Conservation (phyloP, 2,888 invertebrate species). For the Aleiodes leptofemur region DNA sequence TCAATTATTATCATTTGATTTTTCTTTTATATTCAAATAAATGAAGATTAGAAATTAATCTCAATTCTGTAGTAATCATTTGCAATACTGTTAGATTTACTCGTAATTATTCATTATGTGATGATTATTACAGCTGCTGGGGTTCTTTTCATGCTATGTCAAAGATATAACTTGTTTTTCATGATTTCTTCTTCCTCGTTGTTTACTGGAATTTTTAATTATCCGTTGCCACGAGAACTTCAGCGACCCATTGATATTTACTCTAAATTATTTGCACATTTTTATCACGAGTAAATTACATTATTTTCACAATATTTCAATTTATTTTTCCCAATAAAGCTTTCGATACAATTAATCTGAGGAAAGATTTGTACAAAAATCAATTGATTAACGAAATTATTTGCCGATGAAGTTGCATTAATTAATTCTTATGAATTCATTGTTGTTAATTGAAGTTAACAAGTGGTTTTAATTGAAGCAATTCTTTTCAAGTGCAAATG, state of each 20-base stretch:
- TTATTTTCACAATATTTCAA: neutral
- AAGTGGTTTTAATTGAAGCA: too few species aligned
- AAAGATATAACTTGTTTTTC: neutral
- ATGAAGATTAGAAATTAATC: conserved; percentile 15
- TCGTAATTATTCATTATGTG: neutral
- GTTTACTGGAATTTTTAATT: neutral
- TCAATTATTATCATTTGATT: neutral
- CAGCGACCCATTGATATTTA: conserved; percentile 17
- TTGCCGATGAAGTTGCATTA: too few species aligned
- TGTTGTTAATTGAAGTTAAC: too few species aligned
- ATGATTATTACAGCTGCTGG: conserved; percentile 4
- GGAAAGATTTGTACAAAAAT: neutral
- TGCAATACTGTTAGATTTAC: neutral
- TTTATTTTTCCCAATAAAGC: neutral
- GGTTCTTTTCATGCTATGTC: neutral
- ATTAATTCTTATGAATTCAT: too few species aligned
- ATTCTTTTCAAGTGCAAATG: conserved; percentile 10
- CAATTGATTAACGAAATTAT: neutral
- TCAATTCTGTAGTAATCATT: conserved; percentile 4
- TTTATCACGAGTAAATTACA: neutral
- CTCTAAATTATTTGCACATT: conserved; percentile 4
- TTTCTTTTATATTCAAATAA: neutral
- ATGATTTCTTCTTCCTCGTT: neutral
- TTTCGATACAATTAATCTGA: neutral
- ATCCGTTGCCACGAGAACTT: conserved; percentile 26